These are phyloP conservation scores for Xerus rutilus DNA, from an alignment of 2,797 vertebrate species.

Conservation along the genomic window DNA sequence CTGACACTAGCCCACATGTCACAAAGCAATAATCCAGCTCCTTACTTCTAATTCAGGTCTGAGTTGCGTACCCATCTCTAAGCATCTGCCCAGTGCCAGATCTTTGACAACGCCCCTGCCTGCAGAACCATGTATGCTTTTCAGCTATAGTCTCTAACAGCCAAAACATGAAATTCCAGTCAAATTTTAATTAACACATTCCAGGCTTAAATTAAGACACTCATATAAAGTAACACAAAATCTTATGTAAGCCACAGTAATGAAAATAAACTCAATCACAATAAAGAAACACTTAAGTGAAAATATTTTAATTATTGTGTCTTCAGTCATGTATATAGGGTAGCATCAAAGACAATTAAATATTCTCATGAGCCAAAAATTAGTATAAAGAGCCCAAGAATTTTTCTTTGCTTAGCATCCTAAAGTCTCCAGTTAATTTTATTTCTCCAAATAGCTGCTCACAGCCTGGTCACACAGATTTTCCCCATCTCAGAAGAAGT, in stretches of 20 bases:
- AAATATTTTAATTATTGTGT: conserved; percentile 53
- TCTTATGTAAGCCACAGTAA: conserved; percentile 10
- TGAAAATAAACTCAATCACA: conserved; percentile 47
- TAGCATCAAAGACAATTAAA: conserved; percentile 6
- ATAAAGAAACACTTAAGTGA: conserved; percentile 56
- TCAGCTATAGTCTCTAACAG: background rate
- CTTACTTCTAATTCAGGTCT: background rate
- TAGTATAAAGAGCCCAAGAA: background rate
- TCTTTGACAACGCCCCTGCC: background rate
- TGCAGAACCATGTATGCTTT: background rate
- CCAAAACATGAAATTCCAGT: conserved; percentile 14
- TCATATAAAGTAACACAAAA: conserved; percentile 39
- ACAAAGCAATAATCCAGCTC: background rate
- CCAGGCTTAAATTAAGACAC: conserved; percentile 33
- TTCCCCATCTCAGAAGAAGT: background rate
- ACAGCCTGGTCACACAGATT: background rate
- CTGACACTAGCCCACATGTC: background rate
- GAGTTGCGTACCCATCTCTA: background rate
- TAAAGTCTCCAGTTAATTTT: conserved; percentile 35
- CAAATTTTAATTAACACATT: conserved; percentile 51
- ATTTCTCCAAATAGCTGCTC: conserved; percentile 56
- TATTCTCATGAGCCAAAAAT: conserved; percentile 17
- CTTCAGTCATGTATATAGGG: background rate
- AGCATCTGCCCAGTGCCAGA: background rate
- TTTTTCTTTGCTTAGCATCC: conserved; percentile 18